These are phyloP conservation scores for Acinonyx jubatus DNA, from an alignment of 2,113 vertebrate species.

Conservation along the genomic window DNA sequence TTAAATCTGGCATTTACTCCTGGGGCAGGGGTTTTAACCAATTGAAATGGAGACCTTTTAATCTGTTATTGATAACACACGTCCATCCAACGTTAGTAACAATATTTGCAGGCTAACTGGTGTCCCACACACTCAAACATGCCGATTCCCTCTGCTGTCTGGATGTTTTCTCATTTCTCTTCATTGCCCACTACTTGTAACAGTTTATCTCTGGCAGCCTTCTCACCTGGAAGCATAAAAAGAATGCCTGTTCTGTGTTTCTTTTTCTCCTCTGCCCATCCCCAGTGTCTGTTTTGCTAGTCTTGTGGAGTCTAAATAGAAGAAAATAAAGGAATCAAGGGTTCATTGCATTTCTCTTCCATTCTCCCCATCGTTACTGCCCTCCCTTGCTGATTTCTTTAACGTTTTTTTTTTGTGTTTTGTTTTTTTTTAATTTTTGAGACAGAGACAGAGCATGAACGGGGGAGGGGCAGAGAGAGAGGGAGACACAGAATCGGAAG, in stretches of 20 bases:
- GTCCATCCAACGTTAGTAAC: background rate
- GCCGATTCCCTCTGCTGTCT: background rate
- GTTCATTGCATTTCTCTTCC: background rate
- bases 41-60: conserved; percentile 11
- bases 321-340: conserved; percentile 37
- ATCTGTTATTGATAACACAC: background rate
- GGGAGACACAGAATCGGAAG: too few relatives aligned
- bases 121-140: background rate
- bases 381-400: background rate
- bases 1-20: background rate
- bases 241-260: background rate
- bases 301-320: conserved; percentile 11
- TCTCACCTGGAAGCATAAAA: background rate
- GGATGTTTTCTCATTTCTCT: background rate
- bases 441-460: too few relatives aligned
- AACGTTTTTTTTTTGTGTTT: too few relatives aligned
- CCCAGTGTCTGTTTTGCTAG: background rate
- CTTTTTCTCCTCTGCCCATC: background rate
- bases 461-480: too few relatives aligned
- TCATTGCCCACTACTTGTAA: background rate
- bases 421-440: too few relatives aligned
- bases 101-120: background rate
- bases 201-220: conserved; percentile 27
- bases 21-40: background rate
- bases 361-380: background rate